A percentile compares a stretch with the other conserved stretches of the same genome.
phyloP scores from a whole-genome alignment of 2,113 vertebrate genomes.

The Typhlomys cinereus region DNA sequence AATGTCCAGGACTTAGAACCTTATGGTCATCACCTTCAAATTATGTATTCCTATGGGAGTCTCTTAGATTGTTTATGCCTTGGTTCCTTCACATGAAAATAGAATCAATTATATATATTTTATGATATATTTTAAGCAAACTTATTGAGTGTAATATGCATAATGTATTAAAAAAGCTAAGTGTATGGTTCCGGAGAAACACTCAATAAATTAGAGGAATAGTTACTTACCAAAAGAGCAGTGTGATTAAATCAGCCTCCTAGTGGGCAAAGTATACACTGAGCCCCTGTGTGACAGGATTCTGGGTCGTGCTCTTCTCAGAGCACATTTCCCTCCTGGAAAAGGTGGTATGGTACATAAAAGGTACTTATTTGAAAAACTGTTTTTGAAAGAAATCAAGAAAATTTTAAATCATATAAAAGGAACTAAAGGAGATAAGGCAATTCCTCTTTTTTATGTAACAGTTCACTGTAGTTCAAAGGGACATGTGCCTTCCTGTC shows the following conservation, averaged over 20 bases:
- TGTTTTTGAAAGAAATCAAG: neutral
- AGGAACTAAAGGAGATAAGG: neutral
- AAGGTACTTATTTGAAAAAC: neutral
- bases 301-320: neutral
- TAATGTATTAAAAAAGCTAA: neutral
- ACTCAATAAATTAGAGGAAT: neutral
- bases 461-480: neutral
- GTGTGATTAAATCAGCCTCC: neutral
- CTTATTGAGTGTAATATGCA: neutral
- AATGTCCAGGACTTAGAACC: neutral
- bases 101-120: neutral
- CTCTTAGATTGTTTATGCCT: neutral
- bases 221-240: neutral
- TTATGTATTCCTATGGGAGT: neutral
- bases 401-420: neutral
- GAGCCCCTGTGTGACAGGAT: neutral
- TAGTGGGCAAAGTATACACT: neutral
- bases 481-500: neutral
- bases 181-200: neutral
- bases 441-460: neutral
- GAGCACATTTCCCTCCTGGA: neutral
- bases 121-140: neutral
- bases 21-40: neutral
- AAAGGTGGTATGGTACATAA: neutral
- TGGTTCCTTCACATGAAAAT: neutral